Base-by-base conservation (phyloP, 2,797 vertebrate genomes). In the Iguana delicatissima region DNA sequence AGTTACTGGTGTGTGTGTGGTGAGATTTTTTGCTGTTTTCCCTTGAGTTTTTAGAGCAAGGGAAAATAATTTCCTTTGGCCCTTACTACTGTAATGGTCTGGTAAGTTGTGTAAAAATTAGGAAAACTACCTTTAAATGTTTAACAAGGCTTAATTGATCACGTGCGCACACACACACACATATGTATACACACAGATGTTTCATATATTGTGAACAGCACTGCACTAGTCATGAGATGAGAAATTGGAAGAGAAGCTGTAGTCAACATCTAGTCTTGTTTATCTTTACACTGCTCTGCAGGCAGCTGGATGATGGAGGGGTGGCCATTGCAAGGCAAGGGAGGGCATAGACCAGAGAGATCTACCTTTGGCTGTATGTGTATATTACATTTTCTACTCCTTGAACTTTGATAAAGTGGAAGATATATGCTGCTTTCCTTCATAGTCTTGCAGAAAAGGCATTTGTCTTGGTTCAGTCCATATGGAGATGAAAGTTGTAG, bases 401-500 rank as follows among this genome's bases (percentile, higher is more conserved):
- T 55, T 42, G 52, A 38, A 38, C 57, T 16, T 86, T 7, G 42
- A 62, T 87, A 32, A 26, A 62, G 10, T 55, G 76, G 26, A 38
- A 85, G 83, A 7, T 0, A 0, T 59, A 1, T 1, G 20, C 18
- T 85, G 0, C 80, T 91, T 83, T 42, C 42, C 5, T 67, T 92
- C 73, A 89, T 77, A 79, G 46, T 89, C 84, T 82, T 5, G 0
- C 52, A 50, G 74, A 92, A 62, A 42, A 67, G 16, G n/a, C 46
- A 0, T 86, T 92, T 88, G 42, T 86, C 24, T 0, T 55, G 82
- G 22, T 38, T 79, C 84, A 79, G 77, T 59, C 76, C 32, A 1
- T 0, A 0, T 26, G 83, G 84, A 55, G 62, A 24, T 67, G 35
- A 10, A 85, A 62, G 42, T 32, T 84, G 18, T 84, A 26, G 26